These are phyloP conservation scores for Nomada fucata DNA, from an alignment of 2,888 invertebrate species.

Conservation along the genomic window DNA sequence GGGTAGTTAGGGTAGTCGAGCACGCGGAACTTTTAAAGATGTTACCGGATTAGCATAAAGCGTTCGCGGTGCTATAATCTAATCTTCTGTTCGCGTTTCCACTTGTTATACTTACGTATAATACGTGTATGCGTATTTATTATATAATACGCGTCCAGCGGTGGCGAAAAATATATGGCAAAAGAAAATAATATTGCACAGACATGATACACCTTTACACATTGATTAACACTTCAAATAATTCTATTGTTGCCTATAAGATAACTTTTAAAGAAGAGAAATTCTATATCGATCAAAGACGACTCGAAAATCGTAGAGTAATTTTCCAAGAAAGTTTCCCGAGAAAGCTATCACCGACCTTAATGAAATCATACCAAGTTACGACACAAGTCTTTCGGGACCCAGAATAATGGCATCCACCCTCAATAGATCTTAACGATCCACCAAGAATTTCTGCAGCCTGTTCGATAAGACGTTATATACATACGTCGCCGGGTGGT, in stretches of 20 bases:
- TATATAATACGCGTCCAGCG: too few species aligned
- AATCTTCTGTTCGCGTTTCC: conserved; percentile 26
- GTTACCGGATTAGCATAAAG: neutral
- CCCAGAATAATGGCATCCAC: neutral
- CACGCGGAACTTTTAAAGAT: conserved; percentile 17
- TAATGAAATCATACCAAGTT: neutral
- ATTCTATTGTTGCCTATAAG: too few species aligned
- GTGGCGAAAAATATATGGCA: conserved; percentile 4
- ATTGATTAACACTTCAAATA: too few species aligned
- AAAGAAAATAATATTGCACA: too few species aligned
- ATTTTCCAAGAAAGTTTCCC: neutral
- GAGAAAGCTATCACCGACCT: neutral
- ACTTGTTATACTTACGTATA: conserved; percentile 6
- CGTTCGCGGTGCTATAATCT: conserved; percentile 6
- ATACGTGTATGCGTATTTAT: too few species aligned
- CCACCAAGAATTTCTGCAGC: conserved; percentile 25
- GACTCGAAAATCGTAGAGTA: neutral
- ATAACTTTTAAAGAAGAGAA: too few species aligned
- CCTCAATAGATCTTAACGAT: conserved; percentile 39
- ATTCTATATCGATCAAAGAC: too few species aligned
- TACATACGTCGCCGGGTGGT: conserved; percentile 58
- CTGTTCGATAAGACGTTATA: conserved; percentile 47
- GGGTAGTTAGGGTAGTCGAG: conserved; percentile 11
- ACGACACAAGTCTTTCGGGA: neutral
- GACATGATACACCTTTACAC: too few species aligned